A percentile compares a stretch with the other conserved stretches of the same genome.
Conservation (phyloP, 2,888 invertebrate genomes). For the Drosophila conformis region DNA sequence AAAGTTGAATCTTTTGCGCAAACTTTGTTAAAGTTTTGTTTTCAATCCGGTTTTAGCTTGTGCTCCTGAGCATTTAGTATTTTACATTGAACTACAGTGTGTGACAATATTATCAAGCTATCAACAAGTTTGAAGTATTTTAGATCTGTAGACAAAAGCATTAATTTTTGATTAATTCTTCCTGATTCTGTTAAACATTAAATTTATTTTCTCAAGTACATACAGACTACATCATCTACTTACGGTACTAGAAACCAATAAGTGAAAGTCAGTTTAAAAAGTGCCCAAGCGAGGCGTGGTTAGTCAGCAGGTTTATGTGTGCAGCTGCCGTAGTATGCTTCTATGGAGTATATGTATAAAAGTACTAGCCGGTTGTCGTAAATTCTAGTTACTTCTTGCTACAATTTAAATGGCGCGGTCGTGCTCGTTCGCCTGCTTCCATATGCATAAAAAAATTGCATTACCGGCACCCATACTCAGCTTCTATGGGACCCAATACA, state of each 20-base stretch:
- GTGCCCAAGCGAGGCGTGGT: slow-evolving; percentile 29
- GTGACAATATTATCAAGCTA: neutral
- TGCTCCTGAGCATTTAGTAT: neutral
- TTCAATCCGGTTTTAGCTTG: neutral
- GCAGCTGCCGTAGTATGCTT: slow-evolving; percentile 35
- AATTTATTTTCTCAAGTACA: neutral
- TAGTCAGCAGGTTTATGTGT: slow-evolving; percentile 23
- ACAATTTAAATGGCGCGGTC: slow-evolving; percentile 60
- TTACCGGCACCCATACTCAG: slow-evolving; percentile 21
- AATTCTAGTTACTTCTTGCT: slow-evolving; percentile 65
- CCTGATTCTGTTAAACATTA: neutral
- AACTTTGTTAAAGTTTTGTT: neutral
- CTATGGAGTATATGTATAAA: slow-evolving; percentile 29
- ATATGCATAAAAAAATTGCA: slow-evolving; percentile 42
- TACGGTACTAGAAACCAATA: neutral
- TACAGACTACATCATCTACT: neutral
- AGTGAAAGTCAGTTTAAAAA: slow-evolving; percentile 2
- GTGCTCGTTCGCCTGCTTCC: slow-evolving; percentile 44
- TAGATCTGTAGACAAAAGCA: neutral
- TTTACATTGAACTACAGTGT: neutral
- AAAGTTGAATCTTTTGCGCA: neutral
- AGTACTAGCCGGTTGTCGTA: slow-evolving; percentile 40
- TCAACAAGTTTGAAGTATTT: neutral
- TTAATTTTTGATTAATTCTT: neutral
- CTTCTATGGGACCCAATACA: slow-evolving; percentile 28